Evolutionary conservation across 2,113 vertebrate genomes (phyloP).

Genomic region (Pyrgilauda ruficollis): DNA sequence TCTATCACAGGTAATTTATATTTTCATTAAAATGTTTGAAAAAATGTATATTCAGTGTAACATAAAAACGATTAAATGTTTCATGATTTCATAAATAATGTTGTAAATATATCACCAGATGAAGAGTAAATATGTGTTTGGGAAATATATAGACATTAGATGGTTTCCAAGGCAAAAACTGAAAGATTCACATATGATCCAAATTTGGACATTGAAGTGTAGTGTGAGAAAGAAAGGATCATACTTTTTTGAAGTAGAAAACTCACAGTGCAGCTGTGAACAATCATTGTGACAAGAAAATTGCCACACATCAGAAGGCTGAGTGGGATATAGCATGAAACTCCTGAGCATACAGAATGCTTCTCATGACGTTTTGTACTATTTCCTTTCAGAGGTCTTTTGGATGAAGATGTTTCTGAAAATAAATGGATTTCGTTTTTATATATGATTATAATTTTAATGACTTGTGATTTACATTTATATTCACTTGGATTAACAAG

Average conservation of each 20-base stretch:
- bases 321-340: background rate
- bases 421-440: background rate
- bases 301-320: background rate
- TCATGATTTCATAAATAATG: background rate
- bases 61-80: background rate
- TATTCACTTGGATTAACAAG: background rate
- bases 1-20: background rate
- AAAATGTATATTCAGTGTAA: background rate
- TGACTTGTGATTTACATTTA: rapidly evolving
- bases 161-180: background rate
- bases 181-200: background rate
- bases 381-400: background rate
- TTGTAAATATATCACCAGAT: background rate
- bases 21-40: background rate
- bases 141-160: background rate
- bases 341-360: background rate
- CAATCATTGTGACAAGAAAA: background rate
- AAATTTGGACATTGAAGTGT: background rate
- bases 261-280: background rate
- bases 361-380: background rate
- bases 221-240: background rate
- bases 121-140: background rate
- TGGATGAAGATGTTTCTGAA: background rate
- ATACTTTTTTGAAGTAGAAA: background rate
- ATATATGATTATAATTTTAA: background rate